Evolutionary conservation across 2,113 vertebrate genomes (phyloP).

Genomic region (Aix galericulata): DNA sequence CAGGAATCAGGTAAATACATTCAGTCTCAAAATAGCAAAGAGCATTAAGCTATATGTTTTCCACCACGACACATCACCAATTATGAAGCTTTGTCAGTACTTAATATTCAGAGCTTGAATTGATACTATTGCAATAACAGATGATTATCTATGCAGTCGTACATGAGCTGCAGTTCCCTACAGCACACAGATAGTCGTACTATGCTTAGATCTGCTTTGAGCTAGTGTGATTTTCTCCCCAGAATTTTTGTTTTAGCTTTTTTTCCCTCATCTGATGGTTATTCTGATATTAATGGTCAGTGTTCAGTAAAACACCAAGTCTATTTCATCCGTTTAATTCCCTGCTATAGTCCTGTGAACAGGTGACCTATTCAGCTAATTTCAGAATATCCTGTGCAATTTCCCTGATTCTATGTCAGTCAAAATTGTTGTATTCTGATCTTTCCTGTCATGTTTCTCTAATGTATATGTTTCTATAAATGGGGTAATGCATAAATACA

Average conservation of each 20-base stretch:
- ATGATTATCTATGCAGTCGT: neutral
- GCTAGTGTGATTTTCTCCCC: neutral
- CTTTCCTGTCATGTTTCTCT: neutral
- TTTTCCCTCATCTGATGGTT: neutral
- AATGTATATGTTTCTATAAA: neutral
- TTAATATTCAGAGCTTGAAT: neutral
- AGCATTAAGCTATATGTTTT: constrained; percentile 14
- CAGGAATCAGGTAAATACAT: neutral
- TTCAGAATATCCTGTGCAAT: neutral
- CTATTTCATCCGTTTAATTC: neutral
- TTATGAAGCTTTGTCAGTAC: neutral
- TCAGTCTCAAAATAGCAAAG: constrained; percentile 23
- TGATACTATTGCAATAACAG: neutral
- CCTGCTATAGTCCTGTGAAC: neutral
- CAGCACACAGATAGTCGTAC: neutral
- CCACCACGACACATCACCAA: neutral
- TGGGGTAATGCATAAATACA: neutral
- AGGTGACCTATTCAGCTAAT: neutral
- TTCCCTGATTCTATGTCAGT: neutral
- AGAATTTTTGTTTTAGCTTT: neutral
- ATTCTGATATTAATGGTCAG: neutral
- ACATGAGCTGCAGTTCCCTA: neutral
- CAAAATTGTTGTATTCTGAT: neutral
- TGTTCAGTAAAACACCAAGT: neutral
- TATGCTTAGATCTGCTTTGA: neutral